Percentiles rank a stretch among this genome's conserved stretches.
Evolutionary conservation across 2,797 vertebrate species (phyloP).

Genomic region (Tolypeutes matacus): DNA sequence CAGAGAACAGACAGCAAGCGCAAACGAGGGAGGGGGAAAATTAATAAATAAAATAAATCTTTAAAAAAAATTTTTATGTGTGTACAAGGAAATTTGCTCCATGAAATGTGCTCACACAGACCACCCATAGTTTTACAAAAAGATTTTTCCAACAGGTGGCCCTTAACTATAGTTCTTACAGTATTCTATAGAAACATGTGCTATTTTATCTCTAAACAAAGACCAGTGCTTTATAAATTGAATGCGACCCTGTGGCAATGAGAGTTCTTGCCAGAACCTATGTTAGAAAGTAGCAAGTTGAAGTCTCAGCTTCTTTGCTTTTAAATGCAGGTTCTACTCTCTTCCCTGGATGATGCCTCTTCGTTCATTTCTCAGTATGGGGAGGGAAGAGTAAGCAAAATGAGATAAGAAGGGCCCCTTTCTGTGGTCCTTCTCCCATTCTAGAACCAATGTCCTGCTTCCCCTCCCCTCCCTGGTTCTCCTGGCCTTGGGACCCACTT

Average conservation of each 20-base stretch:
- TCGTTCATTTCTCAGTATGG: neutral
- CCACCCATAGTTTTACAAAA: neutral
- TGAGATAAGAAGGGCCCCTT: neutral
- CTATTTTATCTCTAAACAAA: slow-evolving; percentile 31
- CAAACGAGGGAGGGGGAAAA: no score
- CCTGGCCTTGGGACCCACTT: neutral
- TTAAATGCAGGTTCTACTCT: neutral
- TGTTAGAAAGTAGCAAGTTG: neutral
- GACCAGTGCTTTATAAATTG: neutral
- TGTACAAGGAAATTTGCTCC: neutral
- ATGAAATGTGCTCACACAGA: neutral
- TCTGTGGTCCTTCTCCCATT: neutral
- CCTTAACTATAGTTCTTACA: neutral
- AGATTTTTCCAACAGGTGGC: neutral
- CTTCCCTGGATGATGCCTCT: neutral
- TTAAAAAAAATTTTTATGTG: neutral
- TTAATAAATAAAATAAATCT: no score
- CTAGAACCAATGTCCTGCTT: neutral
- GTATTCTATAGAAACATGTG: neutral
- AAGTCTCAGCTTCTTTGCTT: neutral
- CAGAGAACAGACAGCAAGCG: no score
- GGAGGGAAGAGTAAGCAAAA: neutral
- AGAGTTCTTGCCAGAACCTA: neutral
- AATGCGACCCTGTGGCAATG: neutral
- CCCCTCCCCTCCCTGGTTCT: neutral